Evolutionary conservation across 2,888 invertebrate genomes (phyloP).

Genomic region (Imbricaverruca yamaguchii): DNA sequence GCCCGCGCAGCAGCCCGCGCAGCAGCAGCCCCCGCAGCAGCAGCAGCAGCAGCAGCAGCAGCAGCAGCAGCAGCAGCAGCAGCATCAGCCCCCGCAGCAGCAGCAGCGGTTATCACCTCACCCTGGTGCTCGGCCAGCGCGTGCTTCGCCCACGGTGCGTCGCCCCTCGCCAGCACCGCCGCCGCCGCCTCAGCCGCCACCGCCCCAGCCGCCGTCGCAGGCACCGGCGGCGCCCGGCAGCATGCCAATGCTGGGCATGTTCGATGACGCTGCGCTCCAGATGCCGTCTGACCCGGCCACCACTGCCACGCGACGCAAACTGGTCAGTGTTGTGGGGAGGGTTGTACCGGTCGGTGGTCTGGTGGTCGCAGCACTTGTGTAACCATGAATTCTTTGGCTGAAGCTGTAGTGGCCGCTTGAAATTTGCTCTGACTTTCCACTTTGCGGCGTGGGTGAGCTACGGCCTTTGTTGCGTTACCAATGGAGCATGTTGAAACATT

Average conservation of each 20-base stretch:
- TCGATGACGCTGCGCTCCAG: conserved; percentile 17
- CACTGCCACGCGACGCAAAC: neutral
- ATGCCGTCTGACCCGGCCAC: neutral
- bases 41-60: neutral
- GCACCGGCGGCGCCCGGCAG: conserved; percentile 25
- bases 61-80: conserved; percentile 7
- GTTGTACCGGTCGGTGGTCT: no score
- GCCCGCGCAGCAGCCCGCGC: neutral
- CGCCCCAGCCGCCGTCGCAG: neutral
- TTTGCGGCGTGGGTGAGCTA: neutral
- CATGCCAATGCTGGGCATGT: conserved; percentile 27
- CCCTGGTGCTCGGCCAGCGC: neutral
- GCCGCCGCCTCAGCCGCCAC: neutral
- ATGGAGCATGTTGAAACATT: no score
- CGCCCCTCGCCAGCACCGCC: conserved; percentile 1
- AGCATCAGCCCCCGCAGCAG: neutral
- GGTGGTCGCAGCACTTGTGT: no score
- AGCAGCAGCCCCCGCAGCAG: neutral
- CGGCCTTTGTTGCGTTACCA: neutral
- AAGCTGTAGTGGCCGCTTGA: no score
- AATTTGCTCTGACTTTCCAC: no score
- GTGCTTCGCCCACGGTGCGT: neutral
- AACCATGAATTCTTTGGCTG: no score
- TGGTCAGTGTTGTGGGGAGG: neutral
- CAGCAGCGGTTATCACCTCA: neutral